Conservation (phyloP, 2,888 invertebrate species). For the Pachymerium ferrugineum region DNA sequence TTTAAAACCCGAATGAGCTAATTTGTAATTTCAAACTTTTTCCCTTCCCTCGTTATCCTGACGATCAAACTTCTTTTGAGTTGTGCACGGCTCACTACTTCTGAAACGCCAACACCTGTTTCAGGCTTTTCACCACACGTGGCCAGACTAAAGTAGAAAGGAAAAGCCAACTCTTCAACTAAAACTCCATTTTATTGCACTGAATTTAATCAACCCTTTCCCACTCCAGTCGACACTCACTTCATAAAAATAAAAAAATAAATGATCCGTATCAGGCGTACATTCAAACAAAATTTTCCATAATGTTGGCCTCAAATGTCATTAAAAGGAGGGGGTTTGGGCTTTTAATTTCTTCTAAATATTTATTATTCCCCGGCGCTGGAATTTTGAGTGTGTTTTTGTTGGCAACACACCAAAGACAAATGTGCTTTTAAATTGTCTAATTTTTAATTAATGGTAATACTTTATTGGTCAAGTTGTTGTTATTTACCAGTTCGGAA, state of each 20-base stretch:
- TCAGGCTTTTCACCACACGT: conserved; percentile 14
- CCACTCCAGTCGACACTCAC: neutral
- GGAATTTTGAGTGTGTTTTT: no score
- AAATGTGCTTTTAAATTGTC: no score
- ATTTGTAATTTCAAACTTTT: conserved; percentile 20
- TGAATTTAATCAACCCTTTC: conserved; percentile 11
- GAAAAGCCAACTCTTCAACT: neutral
- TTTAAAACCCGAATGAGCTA: neutral
- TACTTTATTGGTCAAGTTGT: no score
- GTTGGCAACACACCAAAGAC: no score
- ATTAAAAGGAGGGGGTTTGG: no score
- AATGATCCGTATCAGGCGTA: no score
- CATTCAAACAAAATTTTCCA: no score
- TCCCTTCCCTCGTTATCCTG: neutral
- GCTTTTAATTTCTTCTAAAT: no score
- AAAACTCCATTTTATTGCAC: conserved; percentile 6
- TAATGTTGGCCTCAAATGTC: no score
- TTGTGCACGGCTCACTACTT: conserved; percentile 14
- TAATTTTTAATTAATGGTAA: no score
- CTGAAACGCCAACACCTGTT: neutral
- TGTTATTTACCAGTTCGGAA: no score
- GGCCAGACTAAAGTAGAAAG: conserved; percentile 5
- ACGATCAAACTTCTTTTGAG: conserved; percentile 1
- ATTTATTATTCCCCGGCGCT: no score
- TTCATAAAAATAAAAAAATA: neutral